Evolutionary conservation across 2,888 invertebrate species (phyloP), one percentile per base, ranked within the genome.

Genomic region (Zhengitettix transpicula): DNA sequence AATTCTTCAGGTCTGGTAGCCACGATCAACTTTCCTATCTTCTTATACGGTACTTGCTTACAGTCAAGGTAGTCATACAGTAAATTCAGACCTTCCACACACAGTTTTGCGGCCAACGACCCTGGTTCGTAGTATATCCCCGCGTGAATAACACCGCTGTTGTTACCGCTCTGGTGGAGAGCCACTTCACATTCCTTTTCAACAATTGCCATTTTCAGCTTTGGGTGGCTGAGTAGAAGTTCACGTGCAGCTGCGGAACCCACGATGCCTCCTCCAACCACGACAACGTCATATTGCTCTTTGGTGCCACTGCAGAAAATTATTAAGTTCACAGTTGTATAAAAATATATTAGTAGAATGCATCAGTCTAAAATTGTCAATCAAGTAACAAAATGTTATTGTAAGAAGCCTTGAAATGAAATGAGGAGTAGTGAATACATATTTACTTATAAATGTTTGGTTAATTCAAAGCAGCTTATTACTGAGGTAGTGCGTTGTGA

Each of bases 131-230:
- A 93, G 72, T 89, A 89, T 69, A 90, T 93, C 12, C 95, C 95
- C n/a, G 95, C 95, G 76, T 99, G 98, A 61, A 99, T 85, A 0
- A 99, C 98, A 14, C 99, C 99, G 71, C 96, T 96, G 72, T 99
- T 99, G 71, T 95, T 89, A 0, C 96, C 95, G 71, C 89, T 95
- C 75, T 99, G 99, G 74, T 99, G 99, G 60, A 72, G 73, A 0
- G 94, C 97, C 67, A 97, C 75, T 57, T 76, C 72, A 12, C 76
- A 72, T 72, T 99, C 99, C 74, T 99, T 99, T 72, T 99, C 99
- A 47, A 98, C 71, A 12, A 99, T 76, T 12, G 90, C 92, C 70
- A 97, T 81, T 69, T 84, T 88, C 57, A 97, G 73, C 14, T 79
- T 72, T 41, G 92, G 91, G 74, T 92, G 83, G 62, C 89, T 79